A percentile compares a stretch with the other conserved stretches of the same genome.
Conservation (phyloP, 2,888 invertebrate genomes). For the Hedychridium roseum region DNA sequence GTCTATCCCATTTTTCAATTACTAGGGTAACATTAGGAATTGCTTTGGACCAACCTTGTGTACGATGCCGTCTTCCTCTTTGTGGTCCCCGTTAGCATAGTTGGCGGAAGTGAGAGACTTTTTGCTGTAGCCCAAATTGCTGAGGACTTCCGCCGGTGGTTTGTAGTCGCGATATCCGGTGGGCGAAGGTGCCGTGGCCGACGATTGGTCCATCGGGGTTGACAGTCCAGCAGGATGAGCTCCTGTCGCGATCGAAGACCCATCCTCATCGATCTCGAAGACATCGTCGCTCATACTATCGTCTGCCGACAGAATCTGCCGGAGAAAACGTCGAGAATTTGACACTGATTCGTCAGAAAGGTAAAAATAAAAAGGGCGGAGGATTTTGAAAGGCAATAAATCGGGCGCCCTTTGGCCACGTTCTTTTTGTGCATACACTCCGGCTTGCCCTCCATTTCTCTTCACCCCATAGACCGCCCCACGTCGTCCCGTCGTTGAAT, state of each 20-base stretch:
- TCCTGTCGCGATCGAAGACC: conserved; percentile 14
- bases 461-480: conserved; percentile 26
- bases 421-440: too few relatives aligned
- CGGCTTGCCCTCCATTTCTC: too few relatives aligned
- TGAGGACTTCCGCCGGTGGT: conserved; percentile 74
- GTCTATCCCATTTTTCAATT: too few relatives aligned
- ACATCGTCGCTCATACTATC: conserved; percentile 88
- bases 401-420: too few relatives aligned
- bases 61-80: conserved; percentile 45
- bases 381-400: too few relatives aligned
- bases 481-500: conserved; percentile 8
- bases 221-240: conserved; percentile 20
- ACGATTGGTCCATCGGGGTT: conserved; percentile 31
- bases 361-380: too few relatives aligned
- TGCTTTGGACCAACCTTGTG: conserved; percentile 55
- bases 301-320: conserved; percentile 71
- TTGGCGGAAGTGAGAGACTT: conserved; percentile 25
- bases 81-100: conserved; percentile 29
- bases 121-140: conserved; percentile 46
- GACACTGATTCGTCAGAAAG: too few relatives aligned
- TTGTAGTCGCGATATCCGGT: conserved; percentile 84
- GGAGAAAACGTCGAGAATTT: conserved; percentile 13
- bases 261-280: conserved; percentile 72
- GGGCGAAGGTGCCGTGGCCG: conserved; percentile 70
- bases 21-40: too few relatives aligned